Conservation (phyloP, 1,140 invertebrate genomes). For the Macrosteles quadrilineatus region DNA sequence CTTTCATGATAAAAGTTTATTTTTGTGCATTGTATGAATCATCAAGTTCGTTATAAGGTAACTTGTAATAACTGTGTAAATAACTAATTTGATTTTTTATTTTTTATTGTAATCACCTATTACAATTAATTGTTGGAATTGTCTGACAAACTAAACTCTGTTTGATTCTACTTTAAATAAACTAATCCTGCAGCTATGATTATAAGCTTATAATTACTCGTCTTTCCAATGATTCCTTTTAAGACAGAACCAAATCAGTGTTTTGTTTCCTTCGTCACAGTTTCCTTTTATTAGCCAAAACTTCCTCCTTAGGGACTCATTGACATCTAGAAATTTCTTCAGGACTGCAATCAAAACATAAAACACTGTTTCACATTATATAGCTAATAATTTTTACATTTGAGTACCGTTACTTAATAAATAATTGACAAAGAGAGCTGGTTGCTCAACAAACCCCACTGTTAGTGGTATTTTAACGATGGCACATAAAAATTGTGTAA, state of each 20-base stretch:
- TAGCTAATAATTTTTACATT: background rate
- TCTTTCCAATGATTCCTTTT: background rate
- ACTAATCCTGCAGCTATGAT: no score
- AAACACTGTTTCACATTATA: background rate
- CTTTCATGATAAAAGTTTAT: no score
- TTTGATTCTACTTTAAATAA: no score
- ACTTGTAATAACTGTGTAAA: no score
- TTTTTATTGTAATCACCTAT: no score
- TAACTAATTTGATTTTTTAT: no score
- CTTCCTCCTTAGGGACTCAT: conserved; percentile 8
- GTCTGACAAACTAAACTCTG: no score
- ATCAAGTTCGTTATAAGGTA: no score
- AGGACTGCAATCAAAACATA: conserved; percentile 26
- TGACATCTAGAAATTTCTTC: conserved; percentile 15
- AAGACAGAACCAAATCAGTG: conserved; percentile 27
- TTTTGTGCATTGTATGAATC: no score
- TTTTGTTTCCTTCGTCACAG: conserved; percentile 30
- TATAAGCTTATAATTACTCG: no score
- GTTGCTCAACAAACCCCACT: background rate
- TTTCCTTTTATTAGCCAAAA: conserved; percentile 25
- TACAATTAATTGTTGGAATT: no score
- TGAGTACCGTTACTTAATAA: background rate
- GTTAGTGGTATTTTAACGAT: no score
- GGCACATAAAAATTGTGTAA: background rate
- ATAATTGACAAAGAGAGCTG: background rate